Evolutionary conservation across 2,888 invertebrate species (phyloP).

Genomic region (Pinctada fucata): DNA sequence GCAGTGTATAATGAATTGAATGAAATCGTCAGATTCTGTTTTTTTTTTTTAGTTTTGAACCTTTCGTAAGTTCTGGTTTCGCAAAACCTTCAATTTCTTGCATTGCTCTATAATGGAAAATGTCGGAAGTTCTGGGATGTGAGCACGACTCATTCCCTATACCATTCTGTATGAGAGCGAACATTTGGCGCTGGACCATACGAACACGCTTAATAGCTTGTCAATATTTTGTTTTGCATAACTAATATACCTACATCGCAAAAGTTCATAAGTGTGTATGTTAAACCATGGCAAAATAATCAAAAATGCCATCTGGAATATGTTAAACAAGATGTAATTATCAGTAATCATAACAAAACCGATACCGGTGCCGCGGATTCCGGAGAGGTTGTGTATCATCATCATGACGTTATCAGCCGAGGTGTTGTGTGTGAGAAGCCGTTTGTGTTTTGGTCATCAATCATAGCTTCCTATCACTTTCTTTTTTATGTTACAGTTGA

Average conservation of each 20-base stretch:
- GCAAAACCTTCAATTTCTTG: too few species aligned
- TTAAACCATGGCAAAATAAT: neutral
- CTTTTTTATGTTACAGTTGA: too few species aligned
- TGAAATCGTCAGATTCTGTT: too few species aligned
- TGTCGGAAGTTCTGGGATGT: too few species aligned
- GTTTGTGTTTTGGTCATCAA: neutral
- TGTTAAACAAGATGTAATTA: conserved; percentile 4
- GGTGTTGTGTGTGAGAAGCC: neutral
- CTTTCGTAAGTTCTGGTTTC: too few species aligned
- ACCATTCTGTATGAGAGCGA: too few species aligned
- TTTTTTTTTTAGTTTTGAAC: too few species aligned
- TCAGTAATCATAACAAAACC: neutral
- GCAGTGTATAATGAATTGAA: too few species aligned
- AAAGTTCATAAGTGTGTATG: conserved; percentile 3
- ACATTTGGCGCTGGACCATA: neutral
- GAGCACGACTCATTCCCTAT: too few species aligned
- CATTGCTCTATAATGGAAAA: too few species aligned
- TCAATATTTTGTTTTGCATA: neutral
- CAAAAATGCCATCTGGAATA: neutral
- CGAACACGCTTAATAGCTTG: neutral
- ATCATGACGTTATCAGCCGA: neutral
- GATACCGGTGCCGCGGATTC: neutral
- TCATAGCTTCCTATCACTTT: neutral
- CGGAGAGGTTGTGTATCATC: neutral
- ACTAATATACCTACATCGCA: neutral